A percentile compares a stretch with the other conserved stretches of the same genome.
phyloP scores from a whole-genome alignment of 2,113 vertebrate species.

The Scolopax mira region DNA sequence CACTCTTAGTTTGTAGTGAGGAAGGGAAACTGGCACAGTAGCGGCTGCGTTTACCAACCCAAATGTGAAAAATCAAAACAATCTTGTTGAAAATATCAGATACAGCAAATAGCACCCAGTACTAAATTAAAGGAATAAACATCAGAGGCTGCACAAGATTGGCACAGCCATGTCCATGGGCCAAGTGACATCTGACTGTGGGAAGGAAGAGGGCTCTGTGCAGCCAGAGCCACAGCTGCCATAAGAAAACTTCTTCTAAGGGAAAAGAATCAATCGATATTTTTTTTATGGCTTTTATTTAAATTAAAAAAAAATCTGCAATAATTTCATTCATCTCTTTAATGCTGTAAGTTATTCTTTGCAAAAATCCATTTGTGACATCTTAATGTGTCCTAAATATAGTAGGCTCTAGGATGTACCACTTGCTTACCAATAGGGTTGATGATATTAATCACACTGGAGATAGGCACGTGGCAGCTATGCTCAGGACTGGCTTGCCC shows the following conservation, averaged over 20 bases:
- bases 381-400: constrained; percentile 60
- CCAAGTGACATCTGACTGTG: background rate
- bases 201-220: background rate
- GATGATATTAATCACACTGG: constrained; percentile 30
- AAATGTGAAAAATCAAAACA: background rate
- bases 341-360: no score
- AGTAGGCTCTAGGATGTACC: constrained; percentile 18
- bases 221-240: background rate
- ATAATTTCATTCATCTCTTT: no score
- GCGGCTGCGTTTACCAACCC: background rate
- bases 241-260: background rate
- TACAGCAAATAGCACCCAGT: background rate
- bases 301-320: background rate
- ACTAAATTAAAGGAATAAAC: background rate
- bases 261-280: background rate
- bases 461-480: constrained; percentile 15
- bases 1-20: background rate
- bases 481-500: constrained; percentile 7
- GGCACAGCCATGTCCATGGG: fast-evolving
- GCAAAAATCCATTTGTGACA: constrained; percentile 52
- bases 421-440: background rate
- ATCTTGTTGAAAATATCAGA: background rate
- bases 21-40: background rate
- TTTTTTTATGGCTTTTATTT: constrained; percentile 6
- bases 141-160: background rate